Evolutionary conservation across 2,888 invertebrate genomes (phyloP).

Genomic region (Neria commutata): DNA sequence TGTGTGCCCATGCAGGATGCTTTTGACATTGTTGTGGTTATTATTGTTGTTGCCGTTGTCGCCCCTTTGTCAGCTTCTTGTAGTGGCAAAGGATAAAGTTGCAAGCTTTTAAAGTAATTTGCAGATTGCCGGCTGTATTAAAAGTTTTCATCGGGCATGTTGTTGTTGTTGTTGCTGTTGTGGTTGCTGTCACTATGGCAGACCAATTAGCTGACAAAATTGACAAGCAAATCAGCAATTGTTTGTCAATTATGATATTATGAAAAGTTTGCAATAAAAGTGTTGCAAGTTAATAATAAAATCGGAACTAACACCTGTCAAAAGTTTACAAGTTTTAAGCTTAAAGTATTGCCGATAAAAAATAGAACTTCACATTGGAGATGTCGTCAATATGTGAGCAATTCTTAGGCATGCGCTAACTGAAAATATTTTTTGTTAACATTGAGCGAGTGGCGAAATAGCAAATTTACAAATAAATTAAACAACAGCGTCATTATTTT

Average conservation of each 20-base stretch:
- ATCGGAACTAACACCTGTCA: constrained; percentile 9
- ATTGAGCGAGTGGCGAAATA: no score
- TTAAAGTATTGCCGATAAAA: no score
- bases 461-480: no score
- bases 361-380: no score
- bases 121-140: constrained; percentile 41
- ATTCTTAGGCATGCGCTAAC: no score
- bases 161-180: constrained; percentile 20
- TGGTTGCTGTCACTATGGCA: constrained; percentile 14
- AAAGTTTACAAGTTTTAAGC: no score
- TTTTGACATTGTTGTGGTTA: constrained; percentile 12
- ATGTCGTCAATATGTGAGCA: no score
- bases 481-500: no score
- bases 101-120: constrained; percentile 48
- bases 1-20: background rate
- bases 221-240: constrained; percentile 35
- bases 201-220: constrained; percentile 44
- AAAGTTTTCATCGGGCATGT: constrained; percentile 39
- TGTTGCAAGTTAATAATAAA: constrained; percentile 19
- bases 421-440: no score
- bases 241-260: background rate
- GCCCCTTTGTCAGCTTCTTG: background rate
- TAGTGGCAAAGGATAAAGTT: constrained; percentile 1
- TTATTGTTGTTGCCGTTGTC: constrained; percentile 11
- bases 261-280: background rate